Percentiles rank a stretch among this genome's conserved stretches.
Evolutionary conservation across 2,888 invertebrate species (phyloP).

Genomic region (Sminthurides aquaticus): DNA sequence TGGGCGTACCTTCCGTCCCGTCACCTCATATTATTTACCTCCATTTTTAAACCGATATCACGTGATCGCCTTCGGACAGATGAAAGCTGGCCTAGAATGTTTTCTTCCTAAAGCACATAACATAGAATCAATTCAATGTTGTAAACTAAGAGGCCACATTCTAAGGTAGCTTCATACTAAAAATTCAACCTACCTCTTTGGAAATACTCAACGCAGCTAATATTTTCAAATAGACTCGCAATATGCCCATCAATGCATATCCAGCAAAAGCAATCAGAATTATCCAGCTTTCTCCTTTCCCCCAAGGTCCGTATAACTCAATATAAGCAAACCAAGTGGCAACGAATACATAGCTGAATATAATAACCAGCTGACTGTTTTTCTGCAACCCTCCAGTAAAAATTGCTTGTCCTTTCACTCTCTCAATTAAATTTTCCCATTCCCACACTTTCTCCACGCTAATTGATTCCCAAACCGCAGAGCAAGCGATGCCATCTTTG

Average conservation of each 20-base stretch:
- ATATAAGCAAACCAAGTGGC: not conserved
- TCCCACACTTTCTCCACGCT: conserved; percentile 1
- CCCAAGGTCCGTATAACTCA: not conserved
- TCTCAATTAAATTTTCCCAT: conserved; percentile 7
- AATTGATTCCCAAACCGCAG: not conserved
- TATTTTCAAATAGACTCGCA: conserved; percentile 13
- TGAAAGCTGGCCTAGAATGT: no score
- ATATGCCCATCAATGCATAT: not conserved
- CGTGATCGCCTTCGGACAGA: no score
- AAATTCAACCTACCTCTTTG: conserved; percentile 5
- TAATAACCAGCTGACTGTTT: conserved; percentile 4
- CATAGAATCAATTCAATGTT: no score
- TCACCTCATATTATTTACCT: no score
- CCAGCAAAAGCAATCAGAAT: not conserved
- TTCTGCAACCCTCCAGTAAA: conserved; percentile 7
- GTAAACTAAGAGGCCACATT: no score
- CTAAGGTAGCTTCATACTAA: no score
- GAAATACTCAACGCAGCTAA: conserved; percentile 7
- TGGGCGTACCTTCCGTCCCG: no score
- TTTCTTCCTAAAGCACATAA: no score
- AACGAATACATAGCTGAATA: not conserved
- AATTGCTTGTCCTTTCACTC: not conserved
- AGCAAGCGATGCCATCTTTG: not conserved
- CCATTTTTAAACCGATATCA: no score
- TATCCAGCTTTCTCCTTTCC: not conserved